Conservation (phyloP, 2,797 vertebrate species). For the Pteropus rufus region DNA sequence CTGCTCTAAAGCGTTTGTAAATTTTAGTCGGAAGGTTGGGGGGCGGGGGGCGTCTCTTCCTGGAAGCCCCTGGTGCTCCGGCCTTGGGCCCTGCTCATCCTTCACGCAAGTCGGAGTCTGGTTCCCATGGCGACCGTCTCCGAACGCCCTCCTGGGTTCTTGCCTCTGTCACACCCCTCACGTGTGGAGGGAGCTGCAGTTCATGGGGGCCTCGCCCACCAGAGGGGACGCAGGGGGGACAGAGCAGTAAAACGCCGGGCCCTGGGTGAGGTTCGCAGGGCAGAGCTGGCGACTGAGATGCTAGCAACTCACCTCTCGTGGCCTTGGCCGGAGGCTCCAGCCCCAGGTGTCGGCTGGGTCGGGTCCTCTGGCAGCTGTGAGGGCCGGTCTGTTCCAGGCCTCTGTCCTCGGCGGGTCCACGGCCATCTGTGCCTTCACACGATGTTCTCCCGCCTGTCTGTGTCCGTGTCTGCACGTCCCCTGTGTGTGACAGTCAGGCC, state of each 20-base stretch:
- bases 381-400: not conserved
- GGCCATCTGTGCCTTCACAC: fast-evolving
- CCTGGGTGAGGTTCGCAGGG: too few relatives aligned
- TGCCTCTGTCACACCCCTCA: too few relatives aligned
- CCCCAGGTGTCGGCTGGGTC: fast-evolving
- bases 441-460: fast-evolving
- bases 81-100: not conserved
- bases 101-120: not conserved
- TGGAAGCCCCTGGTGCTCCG: not conserved
- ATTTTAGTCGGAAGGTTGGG: not conserved
- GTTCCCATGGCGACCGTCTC: constrained; percentile 4
- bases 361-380: not conserved
- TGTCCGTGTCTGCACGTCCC: not conserved
- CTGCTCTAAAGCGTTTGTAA: not conserved
- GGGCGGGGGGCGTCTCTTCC: not conserved
- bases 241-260: too few relatives aligned
- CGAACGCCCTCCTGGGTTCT: not conserved
- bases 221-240: fast-evolving
- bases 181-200: too few relatives aligned
- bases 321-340: too few relatives aligned
- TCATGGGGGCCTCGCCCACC: fast-evolving
- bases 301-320: too few relatives aligned
- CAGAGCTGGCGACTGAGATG: too few relatives aligned
- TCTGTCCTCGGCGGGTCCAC: fast-evolving
- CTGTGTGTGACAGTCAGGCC: too few relatives aligned